These are phyloP conservation scores for Ennomos quercinarius DNA, from an alignment of 2,888 invertebrate species.

Conservation along the genomic window DNA sequence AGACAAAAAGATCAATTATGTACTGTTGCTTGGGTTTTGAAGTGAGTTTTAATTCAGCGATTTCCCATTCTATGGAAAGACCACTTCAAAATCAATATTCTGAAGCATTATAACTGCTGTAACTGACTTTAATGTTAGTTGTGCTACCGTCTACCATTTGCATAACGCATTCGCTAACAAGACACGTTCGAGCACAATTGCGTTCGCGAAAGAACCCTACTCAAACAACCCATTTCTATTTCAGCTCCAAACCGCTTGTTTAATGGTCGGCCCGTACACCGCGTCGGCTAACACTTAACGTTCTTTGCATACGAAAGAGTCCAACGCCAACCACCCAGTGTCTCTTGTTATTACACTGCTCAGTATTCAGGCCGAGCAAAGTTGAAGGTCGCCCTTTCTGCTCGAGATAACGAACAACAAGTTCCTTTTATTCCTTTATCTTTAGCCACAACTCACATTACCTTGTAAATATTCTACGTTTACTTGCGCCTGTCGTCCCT, in stretches of 20 bases:
- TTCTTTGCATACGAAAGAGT: constrained; percentile 84
- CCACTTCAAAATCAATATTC: constrained; percentile 32
- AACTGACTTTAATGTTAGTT: constrained; percentile 51
- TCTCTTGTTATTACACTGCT: constrained; percentile 79
- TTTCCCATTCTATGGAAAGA: not conserved
- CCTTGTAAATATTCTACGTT: constrained; percentile 41
- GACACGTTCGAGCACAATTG: constrained; percentile 84
- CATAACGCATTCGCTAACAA: constrained; percentile 83
- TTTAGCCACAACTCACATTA: constrained; percentile 41
- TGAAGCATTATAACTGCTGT: constrained; percentile 39
- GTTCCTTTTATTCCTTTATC: constrained; percentile 60
- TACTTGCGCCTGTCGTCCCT: constrained; percentile 32
- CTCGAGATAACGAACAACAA: constrained; percentile 74
- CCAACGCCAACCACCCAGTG: constrained; percentile 73
- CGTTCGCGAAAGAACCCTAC: constrained; percentile 84
- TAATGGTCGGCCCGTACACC: constrained; percentile 84
- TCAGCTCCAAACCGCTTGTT: constrained; percentile 81
- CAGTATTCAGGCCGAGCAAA: constrained; percentile 74
- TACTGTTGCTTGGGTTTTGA: too few relatives aligned
- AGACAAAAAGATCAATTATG: too few relatives aligned
- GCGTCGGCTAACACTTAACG: constrained; percentile 84
- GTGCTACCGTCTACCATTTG: constrained; percentile 61
- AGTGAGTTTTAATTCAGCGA: too few relatives aligned
- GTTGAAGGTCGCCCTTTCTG: constrained; percentile 78
- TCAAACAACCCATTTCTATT: constrained; percentile 85